Conservation (phyloP, 2,113 vertebrate species). For the Rhea pennata region DNA sequence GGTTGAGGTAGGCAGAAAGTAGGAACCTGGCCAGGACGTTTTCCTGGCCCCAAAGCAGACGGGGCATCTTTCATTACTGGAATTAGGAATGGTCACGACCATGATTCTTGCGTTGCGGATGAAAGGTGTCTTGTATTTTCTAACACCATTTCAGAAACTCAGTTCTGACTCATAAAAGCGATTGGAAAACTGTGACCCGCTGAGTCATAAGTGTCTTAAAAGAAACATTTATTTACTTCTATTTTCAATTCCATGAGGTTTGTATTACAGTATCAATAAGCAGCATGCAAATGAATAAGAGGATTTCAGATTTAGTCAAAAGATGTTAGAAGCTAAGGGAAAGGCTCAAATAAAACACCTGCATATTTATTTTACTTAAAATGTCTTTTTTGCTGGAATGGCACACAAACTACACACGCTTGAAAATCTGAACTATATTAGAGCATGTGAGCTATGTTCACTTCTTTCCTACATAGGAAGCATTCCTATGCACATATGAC, state of each 20-base stretch:
- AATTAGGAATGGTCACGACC: not conserved
- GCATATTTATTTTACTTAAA: not conserved
- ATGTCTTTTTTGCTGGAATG: not conserved
- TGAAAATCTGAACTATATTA: not conserved
- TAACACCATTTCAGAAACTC: not conserved
- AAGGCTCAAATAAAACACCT: not conserved
- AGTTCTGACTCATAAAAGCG: conserved; percentile 38
- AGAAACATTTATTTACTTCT: conserved; percentile 15
- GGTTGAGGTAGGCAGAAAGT: not conserved
- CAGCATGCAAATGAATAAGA: not conserved
- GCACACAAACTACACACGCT: not conserved
- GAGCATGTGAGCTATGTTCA: not conserved
- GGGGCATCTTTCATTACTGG: not conserved
- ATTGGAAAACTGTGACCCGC: conserved; percentile 13
- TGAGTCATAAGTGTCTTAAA: conserved; percentile 21
- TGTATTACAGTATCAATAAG: not conserved
- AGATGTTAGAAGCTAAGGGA: not conserved
- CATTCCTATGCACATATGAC: not conserved
- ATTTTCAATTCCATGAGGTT: not conserved
- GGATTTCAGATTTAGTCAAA: not conserved
- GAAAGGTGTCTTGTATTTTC: not conserved
- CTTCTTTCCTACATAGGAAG: not conserved
- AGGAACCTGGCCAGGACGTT: not conserved
- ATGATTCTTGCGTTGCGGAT: not conserved
- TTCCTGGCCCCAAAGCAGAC: not conserved